These are phyloP conservation scores for Cephus pygmeus DNA, from an alignment of 2,888 invertebrate genomes.

Conservation along the genomic window DNA sequence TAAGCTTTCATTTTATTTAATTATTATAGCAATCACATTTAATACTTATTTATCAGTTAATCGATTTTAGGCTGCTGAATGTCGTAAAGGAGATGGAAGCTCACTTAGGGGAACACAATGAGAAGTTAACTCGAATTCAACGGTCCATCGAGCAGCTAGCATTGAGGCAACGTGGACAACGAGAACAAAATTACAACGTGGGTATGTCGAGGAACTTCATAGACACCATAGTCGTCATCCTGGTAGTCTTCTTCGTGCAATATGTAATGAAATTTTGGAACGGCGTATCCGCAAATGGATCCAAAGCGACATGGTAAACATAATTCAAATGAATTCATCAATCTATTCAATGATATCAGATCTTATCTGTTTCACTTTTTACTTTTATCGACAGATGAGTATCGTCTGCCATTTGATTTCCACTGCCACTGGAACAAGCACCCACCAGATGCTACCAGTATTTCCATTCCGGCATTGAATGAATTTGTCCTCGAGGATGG, in stretches of 20 bases:
- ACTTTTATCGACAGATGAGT: neutral
- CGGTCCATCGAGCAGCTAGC: slow-evolving; percentile 58
- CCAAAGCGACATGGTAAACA: neutral
- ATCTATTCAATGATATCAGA: neutral
- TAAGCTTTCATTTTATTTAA: slow-evolving; percentile 28
- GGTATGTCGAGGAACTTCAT: slow-evolving; percentile 52
- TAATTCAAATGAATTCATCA: neutral
- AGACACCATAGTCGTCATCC: slow-evolving; percentile 56
- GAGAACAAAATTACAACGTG: slow-evolving; percentile 49
- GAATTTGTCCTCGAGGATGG: neutral
- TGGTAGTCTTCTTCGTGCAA: slow-evolving; percentile 56
- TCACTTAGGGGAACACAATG: slow-evolving; percentile 52
- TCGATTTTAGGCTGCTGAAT: slow-evolving; percentile 45
- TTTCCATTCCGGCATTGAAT: neutral
- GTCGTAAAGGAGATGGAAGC: slow-evolving; percentile 57
- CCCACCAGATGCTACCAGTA: neutral
- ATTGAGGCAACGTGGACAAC: slow-evolving; percentile 54
- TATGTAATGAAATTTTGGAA: slow-evolving; percentile 54
- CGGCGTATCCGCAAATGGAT: slow-evolving; percentile 21
- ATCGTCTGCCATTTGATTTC: neutral
- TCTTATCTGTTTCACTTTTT: neutral
- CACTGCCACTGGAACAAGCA: neutral
- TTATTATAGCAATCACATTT: neutral
- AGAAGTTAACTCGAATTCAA: slow-evolving; percentile 60
- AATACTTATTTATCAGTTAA: slow-evolving; percentile 6